Base-by-base conservation (phyloP, 2,888 invertebrate species). In the Lymantria dispar region DNA sequence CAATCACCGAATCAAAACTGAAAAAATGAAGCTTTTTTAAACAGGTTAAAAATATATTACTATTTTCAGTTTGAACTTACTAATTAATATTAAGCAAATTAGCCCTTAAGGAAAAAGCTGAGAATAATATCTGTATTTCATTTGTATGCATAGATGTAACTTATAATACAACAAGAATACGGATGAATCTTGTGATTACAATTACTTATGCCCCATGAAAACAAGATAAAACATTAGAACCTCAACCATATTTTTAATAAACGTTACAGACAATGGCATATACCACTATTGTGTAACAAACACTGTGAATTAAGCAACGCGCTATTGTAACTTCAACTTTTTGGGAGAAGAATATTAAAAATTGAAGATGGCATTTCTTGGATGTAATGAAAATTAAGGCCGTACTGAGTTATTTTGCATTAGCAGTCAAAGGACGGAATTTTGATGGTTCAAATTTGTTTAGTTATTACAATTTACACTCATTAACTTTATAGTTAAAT, bases 141-240 rank as follows among this genome's bases (percentile, higher is more conserved):
- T 2, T 22, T 3, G 5, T 5, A 22, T 11, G 36, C 3, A 2
- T 36, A 36, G 7, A 36, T 36, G 1, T 11, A 36, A 36, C 36
- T 36, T 9, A 36, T n/a, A 36, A n/a, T 33, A 38, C n/a, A 38
- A 38, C 38, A 38, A 12, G 12, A 9, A 15, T 30, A 48, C 62
- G 47, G 54, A 47, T 51, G 56, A 62, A 59, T 60, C 61, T 62
- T 69, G 74, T 74, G 68, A 75, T 73, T 74, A 73, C 62, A 52
- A 52, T 52, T 58, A 56, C 60, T 60, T 64, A 61, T 69, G 68
- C 66, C 71, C 65, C 72, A 72, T 65, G 69, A 69, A 70, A 65
- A 60, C 60, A 45, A 61, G 62, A 68, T 67, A 56, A 54, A 66
- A 72, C 68, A 70, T 63, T 65, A 67, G 50, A 52, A 48, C 52